phyloP scores from a whole-genome alignment of 2,113 vertebrate genomes.

The Vireo altiloquus region DNA sequence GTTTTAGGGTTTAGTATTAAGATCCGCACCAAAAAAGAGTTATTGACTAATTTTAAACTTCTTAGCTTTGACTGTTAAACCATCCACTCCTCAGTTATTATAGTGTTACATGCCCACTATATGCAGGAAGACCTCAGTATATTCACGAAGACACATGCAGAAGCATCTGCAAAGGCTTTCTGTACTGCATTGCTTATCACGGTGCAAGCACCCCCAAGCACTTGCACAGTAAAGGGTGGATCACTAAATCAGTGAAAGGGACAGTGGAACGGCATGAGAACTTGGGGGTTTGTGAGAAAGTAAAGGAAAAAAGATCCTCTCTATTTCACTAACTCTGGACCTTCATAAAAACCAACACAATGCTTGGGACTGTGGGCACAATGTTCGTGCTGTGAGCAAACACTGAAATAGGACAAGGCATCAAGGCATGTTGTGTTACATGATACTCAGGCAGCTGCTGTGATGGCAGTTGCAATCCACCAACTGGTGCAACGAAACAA shows the following conservation, averaged over 20 bases:
- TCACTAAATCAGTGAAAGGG: background rate
- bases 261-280: constrained; percentile 7
- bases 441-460: constrained; percentile 57
- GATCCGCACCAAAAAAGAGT: background rate
- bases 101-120: background rate
- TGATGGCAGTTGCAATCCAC: constrained; percentile 33
- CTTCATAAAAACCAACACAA: background rate
- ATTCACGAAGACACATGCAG: background rate
- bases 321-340: background rate
- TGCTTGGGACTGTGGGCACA: constrained; percentile 48
- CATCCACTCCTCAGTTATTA: background rate
- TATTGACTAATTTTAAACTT: background rate
- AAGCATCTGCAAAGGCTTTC: background rate
- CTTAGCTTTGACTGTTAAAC: background rate
- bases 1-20: background rate
- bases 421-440: constrained; percentile 44
- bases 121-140: background rate
- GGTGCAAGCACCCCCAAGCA: background rate
- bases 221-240: background rate
- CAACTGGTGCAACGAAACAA: constrained; percentile 57
- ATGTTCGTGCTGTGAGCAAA: constrained; percentile 1
- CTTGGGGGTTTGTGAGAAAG: background rate
- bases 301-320: background rate
- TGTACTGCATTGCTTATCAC: background rate
- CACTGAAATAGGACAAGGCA: constrained; percentile 48